phyloP scores from a whole-genome alignment of 2,113 vertebrate species.

The Bolborhynchus lineola region DNA sequence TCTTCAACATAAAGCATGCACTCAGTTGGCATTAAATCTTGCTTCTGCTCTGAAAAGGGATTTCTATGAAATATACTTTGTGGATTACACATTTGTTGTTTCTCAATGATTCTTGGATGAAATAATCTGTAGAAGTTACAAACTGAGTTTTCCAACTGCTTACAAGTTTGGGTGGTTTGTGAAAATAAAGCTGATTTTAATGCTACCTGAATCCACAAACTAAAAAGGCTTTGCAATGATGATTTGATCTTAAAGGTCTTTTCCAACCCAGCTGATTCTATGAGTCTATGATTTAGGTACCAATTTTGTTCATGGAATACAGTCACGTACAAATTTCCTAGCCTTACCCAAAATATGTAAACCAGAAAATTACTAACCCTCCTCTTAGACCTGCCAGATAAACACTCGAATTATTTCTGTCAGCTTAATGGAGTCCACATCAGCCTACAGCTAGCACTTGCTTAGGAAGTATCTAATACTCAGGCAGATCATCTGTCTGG shows the following conservation, averaged over 20 bases:
- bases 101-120: not conserved
- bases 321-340: not conserved
- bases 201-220: not conserved
- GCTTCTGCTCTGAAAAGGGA: not conserved
- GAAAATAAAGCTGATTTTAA: not conserved
- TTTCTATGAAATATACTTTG: not conserved
- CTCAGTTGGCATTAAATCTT: not conserved
- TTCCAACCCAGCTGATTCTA: not conserved
- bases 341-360: not conserved
- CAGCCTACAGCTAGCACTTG: not conserved
- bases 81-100: not conserved
- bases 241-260: not conserved
- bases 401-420: not conserved
- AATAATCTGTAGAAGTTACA: not conserved
- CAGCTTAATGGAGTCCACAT: not conserved
- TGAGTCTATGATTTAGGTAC: not conserved
- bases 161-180: not conserved
- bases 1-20: not conserved
- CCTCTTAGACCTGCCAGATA: not conserved
- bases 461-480: not conserved
- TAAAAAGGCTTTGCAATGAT: not conserved
- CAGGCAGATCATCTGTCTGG: not conserved
- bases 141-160: not conserved
- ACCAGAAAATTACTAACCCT: not conserved
- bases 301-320: not conserved